Percentiles rank a stretch among this genome's conserved stretches.
phyloP scores from a whole-genome alignment of 2,113 vertebrate genomes.

The Hystrix brachyura region DNA sequence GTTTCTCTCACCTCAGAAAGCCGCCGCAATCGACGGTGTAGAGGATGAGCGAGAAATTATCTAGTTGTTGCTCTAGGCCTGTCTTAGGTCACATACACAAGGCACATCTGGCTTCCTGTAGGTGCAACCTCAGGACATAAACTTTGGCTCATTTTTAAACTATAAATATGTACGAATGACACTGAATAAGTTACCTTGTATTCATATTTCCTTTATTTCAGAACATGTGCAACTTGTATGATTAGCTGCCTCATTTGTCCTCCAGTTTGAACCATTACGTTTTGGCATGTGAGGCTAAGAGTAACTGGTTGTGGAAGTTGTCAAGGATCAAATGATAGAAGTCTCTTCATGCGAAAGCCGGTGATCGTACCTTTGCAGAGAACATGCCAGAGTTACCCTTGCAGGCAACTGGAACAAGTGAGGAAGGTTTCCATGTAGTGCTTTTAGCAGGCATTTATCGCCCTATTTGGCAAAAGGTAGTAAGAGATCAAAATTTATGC shows the following conservation, averaged over 20 bases:
- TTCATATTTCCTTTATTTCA: constrained; percentile 88
- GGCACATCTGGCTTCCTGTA: constrained; percentile 97
- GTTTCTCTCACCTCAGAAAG: constrained; percentile 99
- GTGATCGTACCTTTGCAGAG: neutral
- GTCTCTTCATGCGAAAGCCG: neutral
- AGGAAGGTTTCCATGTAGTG: neutral
- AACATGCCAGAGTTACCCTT: neutral
- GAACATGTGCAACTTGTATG: constrained; percentile 63
- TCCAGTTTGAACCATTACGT: constrained; percentile 50
- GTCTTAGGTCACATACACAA: constrained; percentile 97
- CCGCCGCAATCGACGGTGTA: constrained; percentile 95
- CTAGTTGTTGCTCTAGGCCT: constrained; percentile 94
- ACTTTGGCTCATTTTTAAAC: constrained; percentile 93
- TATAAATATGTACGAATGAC: constrained; percentile 92
- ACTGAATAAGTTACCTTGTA: constrained; percentile 91
- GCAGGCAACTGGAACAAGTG: neutral
- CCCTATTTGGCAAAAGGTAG: neutral
- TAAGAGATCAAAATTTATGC: neutral
- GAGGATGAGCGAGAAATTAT: constrained; percentile 97
- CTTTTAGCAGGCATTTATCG: neutral
- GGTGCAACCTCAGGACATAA: constrained; percentile 95
- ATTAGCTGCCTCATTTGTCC: constrained; percentile 67
- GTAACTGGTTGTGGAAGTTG: constrained; percentile 69
- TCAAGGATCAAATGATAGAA: constrained; percentile 30
- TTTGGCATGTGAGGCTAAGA: constrained; percentile 57